Conservation (phyloP, 1,140 invertebrate species). For the Eubasilissa regina region DNA sequence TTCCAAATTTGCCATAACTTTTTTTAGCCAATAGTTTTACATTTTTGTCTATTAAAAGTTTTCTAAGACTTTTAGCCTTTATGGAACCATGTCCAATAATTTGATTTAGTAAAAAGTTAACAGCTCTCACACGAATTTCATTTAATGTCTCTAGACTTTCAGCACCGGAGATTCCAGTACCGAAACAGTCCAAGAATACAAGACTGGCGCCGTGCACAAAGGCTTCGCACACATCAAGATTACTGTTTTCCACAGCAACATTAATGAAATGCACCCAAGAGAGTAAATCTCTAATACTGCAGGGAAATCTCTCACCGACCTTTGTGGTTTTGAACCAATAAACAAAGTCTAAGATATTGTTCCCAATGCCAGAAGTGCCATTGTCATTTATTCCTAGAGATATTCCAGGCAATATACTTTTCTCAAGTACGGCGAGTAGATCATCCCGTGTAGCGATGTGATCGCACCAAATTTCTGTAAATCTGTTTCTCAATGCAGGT, state of each 20-base stretch:
- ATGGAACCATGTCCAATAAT: constrained; percentile 65
- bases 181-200: constrained; percentile 93
- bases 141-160: constrained; percentile 74
- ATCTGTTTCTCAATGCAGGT: constrained; percentile 96
- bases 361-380: constrained; percentile 76
- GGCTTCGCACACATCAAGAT: constrained; percentile 75
- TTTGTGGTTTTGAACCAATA: constrained; percentile 84
- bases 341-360: constrained; percentile 84
- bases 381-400: constrained; percentile 73
- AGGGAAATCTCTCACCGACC: constrained; percentile 83
- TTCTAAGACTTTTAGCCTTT: constrained; percentile 62
- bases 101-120: constrained; percentile 72
- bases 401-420: constrained; percentile 78
- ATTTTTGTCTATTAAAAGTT: constrained; percentile 64
- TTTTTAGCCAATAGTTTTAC: constrained; percentile 63
- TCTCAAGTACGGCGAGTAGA: constrained; percentile 84
- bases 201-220: constrained; percentile 92
- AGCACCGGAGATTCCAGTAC: constrained; percentile 78
- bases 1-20: constrained; percentile 74
- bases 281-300: constrained; percentile 94
- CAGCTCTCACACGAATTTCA: constrained; percentile 70
- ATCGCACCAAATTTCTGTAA: constrained; percentile 99
- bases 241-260: constrained; percentile 69
- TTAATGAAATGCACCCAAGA: constrained; percentile 96
- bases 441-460: constrained; percentile 79